These are phyloP conservation scores for Megalopta genalis DNA, from an alignment of 1,140 invertebrate genomes.

Conservation along the genomic window DNA sequence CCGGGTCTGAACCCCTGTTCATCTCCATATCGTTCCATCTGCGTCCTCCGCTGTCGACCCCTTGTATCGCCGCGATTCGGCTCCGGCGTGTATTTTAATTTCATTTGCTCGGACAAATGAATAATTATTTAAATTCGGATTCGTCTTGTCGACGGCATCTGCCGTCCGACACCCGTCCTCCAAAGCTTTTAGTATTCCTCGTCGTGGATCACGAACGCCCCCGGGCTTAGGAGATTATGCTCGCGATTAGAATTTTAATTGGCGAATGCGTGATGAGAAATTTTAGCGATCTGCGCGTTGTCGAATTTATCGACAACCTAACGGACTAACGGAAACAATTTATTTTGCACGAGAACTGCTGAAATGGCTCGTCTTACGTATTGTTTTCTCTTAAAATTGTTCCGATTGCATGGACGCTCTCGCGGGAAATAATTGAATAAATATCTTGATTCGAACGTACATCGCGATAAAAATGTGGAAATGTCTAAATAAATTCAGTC, in stretches of 20 bases:
- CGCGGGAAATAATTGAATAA: no score
- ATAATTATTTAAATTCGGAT: conserved; percentile 58
- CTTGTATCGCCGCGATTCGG: conserved; percentile 10
- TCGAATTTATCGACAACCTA: no score
- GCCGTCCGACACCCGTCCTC: neutral
- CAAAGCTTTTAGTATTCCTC: conserved; percentile 12
- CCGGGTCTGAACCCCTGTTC: neutral
- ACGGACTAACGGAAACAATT: no score
- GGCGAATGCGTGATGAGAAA: neutral
- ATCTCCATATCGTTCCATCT: conserved; percentile 24
- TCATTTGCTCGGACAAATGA: conserved; percentile 44
- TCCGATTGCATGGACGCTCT: no score
- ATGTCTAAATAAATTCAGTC: no score
- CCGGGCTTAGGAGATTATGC: neutral
- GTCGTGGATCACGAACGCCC: neutral
- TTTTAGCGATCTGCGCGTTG: neutral
- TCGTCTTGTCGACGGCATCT: conserved; percentile 34
- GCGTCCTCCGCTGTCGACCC: neutral
- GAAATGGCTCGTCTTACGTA: no score
- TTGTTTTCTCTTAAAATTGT: no score
- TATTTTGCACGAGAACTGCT: no score
- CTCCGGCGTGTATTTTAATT: conserved; percentile 52
- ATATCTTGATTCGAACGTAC: no score
- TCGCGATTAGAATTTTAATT: conserved; percentile 23
- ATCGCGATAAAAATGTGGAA: no score